A percentile compares a stretch with the other conserved stretches of the same genome.
Evolutionary conservation across 37 sponge, comb jelly and placozoan genomes (phyloP).

Genomic region (Oopsacas minuta): DNA sequence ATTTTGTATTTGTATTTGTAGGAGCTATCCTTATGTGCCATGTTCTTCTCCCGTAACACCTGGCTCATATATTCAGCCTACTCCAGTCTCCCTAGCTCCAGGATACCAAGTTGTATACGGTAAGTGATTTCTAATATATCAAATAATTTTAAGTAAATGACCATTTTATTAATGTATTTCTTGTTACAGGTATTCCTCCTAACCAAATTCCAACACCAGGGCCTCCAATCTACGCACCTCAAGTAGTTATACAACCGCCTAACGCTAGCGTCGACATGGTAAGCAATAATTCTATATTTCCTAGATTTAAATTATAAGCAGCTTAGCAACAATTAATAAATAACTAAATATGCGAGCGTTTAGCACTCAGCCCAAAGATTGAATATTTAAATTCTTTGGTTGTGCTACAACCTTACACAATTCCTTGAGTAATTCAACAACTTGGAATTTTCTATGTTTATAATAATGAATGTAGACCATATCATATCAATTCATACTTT

Average conservation of each 20-base stretch:
- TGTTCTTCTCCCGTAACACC: background rate
- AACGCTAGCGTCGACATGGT: background rate
- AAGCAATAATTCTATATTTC: too few species aligned
- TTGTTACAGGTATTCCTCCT: background rate
- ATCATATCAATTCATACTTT: too few species aligned
- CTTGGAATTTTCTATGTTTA: too few species aligned
- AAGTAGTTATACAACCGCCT: background rate
- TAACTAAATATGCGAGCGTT: too few species aligned
- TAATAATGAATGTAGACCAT: too few species aligned
- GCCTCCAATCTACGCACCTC: background rate
- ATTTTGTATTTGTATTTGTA: background rate
- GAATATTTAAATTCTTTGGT: too few species aligned
- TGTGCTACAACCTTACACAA: too few species aligned
- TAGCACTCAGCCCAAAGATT: too few species aligned
- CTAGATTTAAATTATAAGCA: too few species aligned
- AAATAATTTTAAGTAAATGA: background rate
- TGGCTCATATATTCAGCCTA: constrained; percentile 8
- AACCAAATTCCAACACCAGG: background rate
- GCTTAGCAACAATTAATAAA: too few species aligned
- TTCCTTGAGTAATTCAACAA: too few species aligned
- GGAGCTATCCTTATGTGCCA: background rate
- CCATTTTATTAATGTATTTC: background rate
- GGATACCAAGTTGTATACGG: background rate
- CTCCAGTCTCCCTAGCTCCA: background rate
- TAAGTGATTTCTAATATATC: background rate